Evolutionary conservation across 2,888 invertebrate species (phyloP).

Genomic region (Caenorhabditis auriculariae): DNA sequence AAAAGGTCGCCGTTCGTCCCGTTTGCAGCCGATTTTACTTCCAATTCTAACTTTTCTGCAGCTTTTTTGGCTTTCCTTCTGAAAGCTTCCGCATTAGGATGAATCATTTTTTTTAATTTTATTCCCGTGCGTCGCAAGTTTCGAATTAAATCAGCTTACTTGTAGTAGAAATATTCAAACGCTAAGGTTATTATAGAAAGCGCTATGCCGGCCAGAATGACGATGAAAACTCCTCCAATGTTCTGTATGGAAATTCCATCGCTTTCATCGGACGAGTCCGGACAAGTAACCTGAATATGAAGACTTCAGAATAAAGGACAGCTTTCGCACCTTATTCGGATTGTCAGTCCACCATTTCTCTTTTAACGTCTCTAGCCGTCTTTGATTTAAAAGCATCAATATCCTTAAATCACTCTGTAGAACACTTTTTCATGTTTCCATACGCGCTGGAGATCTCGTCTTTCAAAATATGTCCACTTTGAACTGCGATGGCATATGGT

Average conservation of each 20-base stretch:
- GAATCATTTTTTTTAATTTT: background rate
- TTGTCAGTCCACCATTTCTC: conserved; percentile 95
- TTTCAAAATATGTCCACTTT: conserved; percentile 71
- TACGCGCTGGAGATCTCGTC: conserved; percentile 53
- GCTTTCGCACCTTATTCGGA: conserved; percentile 76
- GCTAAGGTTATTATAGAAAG: conserved; percentile 73
- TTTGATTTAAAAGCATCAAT: conserved; percentile 85
- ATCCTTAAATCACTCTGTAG: conserved; percentile 72
- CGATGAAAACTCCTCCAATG: conserved; percentile 95
- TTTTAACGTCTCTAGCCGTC: conserved; percentile 87
- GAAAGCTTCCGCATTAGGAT: conserved; percentile 1
- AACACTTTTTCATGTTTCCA: background rate
- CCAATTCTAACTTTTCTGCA: conserved; percentile 17
- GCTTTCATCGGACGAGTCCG: conserved; percentile 76
- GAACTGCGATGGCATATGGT: conserved; percentile 94
- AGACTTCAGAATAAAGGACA: conserved; percentile 73
- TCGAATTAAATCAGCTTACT: conserved; percentile 7
- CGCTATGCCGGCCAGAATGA: conserved; percentile 78
- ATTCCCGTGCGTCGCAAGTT: too few relatives aligned
- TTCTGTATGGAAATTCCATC: conserved; percentile 97
- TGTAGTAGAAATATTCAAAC: conserved; percentile 76
- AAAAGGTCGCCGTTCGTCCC: conserved; percentile 8
- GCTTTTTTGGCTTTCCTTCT: conserved; percentile 28
- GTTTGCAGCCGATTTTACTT: conserved; percentile 8
- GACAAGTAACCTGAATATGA: conserved; percentile 33